These are phyloP conservation scores for Sebastes vulpes DNA, from an alignment of 2,797 vertebrate genomes.

Conservation along the genomic window DNA sequence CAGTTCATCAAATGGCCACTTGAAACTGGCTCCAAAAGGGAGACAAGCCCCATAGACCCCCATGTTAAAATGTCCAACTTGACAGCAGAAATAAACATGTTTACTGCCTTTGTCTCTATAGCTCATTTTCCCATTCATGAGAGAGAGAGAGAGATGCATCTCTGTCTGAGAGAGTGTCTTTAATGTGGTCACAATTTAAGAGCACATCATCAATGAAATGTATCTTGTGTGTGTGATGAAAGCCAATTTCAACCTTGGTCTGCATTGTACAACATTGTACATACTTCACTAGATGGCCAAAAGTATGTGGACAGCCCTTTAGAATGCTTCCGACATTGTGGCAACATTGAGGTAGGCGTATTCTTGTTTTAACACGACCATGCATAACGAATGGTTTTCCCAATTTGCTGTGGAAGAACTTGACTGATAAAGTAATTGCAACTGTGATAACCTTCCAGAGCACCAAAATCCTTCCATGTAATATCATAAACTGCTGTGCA, in stretches of 20 bases:
- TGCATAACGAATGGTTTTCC: not conserved
- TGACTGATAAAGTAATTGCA: not conserved
- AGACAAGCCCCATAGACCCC: accelerated
- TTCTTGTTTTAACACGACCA: not conserved
- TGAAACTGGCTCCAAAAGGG: too few relatives aligned
- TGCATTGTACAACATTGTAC: not conserved
- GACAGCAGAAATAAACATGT: too few relatives aligned
- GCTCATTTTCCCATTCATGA: too few relatives aligned
- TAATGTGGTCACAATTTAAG: not conserved
- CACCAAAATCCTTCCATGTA: too few relatives aligned
- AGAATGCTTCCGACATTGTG: not conserved
- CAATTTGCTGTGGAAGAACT: not conserved
- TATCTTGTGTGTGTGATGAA: not conserved
- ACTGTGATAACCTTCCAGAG: too few relatives aligned
- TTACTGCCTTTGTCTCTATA: too few relatives aligned
- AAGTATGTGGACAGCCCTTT: not conserved
- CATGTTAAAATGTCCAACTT: too few relatives aligned
- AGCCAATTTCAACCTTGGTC: not conserved
- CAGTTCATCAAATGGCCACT: too few relatives aligned
- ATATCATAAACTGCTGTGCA: too few relatives aligned
- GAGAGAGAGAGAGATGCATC: not conserved
- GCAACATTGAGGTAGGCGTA: not conserved
- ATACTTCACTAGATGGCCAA: not conserved
- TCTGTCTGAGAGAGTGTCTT: not conserved
- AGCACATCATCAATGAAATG: not conserved